Conservation (phyloP, 53 echinoderm and acorn worm species). For the Echinarachnius parma region DNA sequence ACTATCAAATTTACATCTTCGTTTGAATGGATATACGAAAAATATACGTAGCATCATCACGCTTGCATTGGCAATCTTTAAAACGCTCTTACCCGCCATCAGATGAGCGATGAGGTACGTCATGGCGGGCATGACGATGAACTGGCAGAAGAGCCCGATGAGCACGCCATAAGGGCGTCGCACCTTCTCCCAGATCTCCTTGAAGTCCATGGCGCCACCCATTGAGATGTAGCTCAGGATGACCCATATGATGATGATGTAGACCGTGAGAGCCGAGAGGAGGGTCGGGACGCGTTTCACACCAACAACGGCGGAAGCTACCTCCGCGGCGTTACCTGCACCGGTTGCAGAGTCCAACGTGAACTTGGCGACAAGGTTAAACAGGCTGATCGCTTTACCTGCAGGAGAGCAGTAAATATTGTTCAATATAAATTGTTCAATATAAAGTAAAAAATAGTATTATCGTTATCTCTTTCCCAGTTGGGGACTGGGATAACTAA, state of each 20-base stretch:
- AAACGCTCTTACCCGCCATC: constrained; percentile 2
- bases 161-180: constrained; percentile 63
- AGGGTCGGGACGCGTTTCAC: constrained; percentile 9
- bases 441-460: too few relatives aligned
- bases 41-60: too few relatives aligned
- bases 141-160: constrained; percentile 85
- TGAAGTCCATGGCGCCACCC: constrained; percentile 60
- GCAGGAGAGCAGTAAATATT: too few relatives aligned
- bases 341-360: too few relatives aligned
- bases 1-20: too few relatives aligned
- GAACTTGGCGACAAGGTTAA: too few relatives aligned
- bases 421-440: too few relatives aligned
- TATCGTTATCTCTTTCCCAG: constrained; percentile 4
- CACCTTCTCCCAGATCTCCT: constrained; percentile 47
- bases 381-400: too few relatives aligned
- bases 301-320: constrained; percentile 13
- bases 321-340: neutral
- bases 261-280: constrained; percentile 26
- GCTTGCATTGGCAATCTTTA: too few relatives aligned
- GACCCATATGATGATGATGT: constrained; percentile 56
- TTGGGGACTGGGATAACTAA: too few relatives aligned
- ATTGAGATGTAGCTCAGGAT: constrained; percentile 63
- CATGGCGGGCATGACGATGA: constrained; percentile 82
- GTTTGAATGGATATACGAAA: too few relatives aligned
- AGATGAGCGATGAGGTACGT: constrained; percentile 59